Evolutionary conservation across 2,113 vertebrate genomes (phyloP).

Genomic region (Erythrocercus mccallii): DNA sequence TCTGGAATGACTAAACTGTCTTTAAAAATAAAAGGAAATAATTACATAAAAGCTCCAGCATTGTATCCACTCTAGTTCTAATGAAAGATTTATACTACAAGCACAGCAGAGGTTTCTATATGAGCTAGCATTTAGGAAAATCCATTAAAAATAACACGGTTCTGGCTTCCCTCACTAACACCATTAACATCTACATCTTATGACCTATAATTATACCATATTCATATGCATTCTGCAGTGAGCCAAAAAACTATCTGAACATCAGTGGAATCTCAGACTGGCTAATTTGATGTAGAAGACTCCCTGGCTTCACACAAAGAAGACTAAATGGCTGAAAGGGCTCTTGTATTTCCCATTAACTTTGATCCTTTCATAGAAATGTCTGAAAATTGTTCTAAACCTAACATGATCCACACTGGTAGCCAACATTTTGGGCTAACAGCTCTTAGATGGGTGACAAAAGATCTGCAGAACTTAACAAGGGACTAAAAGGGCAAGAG

Average conservation of each 20-base stretch:
- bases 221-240: not conserved
- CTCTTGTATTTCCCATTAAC: not conserved
- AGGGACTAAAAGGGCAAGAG: not conserved
- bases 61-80: not conserved
- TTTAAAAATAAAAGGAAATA: slow-evolving; percentile 32
- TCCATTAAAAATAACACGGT: not conserved
- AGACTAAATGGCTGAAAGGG: not conserved
- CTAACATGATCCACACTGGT: not conserved
- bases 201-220: not conserved
- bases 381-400: not conserved
- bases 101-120: not conserved
- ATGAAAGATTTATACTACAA: not conserved
- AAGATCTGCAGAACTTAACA: not conserved
- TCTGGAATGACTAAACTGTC: slow-evolving; percentile 3
- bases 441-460: not conserved
- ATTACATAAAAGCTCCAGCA: not conserved
- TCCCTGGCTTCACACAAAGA: not conserved
- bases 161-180: not conserved
- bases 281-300: not conserved
- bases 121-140: slow-evolving; percentile 1
- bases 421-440: not conserved
- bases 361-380: not conserved
- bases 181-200: not conserved
- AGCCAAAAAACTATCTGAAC: not conserved
- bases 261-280: not conserved